Conservation (phyloP, 1,140 invertebrate genomes). For the Bombus confusus region DNA sequence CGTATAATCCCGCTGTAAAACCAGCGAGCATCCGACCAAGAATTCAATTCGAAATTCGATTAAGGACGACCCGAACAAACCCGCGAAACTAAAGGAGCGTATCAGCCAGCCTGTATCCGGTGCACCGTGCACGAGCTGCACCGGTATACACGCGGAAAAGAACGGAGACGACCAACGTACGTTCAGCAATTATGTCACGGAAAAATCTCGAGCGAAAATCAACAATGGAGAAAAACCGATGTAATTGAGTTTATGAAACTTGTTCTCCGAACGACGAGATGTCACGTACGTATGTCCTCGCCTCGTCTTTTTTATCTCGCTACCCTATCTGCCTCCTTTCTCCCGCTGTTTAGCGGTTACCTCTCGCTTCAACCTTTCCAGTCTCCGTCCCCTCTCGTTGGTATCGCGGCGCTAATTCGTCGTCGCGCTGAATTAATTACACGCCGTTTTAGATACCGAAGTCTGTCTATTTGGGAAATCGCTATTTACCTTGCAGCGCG, state of each 20-base stretch:
- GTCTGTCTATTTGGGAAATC: constrained; percentile 35
- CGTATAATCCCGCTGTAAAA: constrained; percentile 12
- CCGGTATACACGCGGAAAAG: constrained; percentile 16
- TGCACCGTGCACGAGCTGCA: neutral
- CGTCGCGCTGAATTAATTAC: constrained; percentile 65
- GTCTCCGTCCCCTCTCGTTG: neutral
- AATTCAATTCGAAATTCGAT: constrained; percentile 33
- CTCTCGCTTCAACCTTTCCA: neutral
- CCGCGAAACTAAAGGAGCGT: constrained; percentile 24
- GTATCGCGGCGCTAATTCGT: constrained; percentile 42
- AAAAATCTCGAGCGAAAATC: constrained; percentile 68
- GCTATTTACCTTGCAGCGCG: neutral
- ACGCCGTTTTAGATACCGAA: constrained; percentile 54
- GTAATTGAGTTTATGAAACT: constrained; percentile 68
- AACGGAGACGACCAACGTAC: constrained; percentile 33
- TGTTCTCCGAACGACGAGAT: constrained; percentile 52
- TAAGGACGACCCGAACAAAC: neutral
- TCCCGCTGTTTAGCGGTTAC: neutral
- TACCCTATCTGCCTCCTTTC: neutral
- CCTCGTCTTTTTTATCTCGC: neutral
- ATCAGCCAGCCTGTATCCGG: constrained; percentile 1
- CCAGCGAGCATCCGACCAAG: neutral
- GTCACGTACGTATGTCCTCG: constrained; percentile 51
- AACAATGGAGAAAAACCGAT: constrained; percentile 66
- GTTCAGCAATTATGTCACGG: constrained; percentile 58